A percentile compares a stretch with the other conserved stretches of the same genome.
phyloP scores from a whole-genome alignment of 2,888 invertebrate genomes.

The Lamellibrachia columna region DNA sequence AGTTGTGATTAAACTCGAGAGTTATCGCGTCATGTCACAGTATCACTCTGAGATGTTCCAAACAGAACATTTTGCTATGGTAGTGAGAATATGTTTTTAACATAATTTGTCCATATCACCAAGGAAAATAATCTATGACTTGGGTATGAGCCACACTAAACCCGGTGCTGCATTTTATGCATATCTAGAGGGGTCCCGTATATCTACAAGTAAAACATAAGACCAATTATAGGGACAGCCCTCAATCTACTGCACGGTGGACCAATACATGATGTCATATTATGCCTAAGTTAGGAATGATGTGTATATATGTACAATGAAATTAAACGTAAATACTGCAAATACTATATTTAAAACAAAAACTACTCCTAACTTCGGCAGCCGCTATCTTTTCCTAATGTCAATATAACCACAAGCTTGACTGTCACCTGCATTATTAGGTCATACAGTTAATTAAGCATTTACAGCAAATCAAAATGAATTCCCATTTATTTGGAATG shows the following conservation, averaged over 20 bases:
- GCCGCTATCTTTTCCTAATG: background rate
- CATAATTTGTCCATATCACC: background rate
- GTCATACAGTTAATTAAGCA: background rate
- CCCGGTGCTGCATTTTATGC: background rate
- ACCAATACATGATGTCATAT: background rate
- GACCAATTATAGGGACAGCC: background rate
- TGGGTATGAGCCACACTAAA: background rate
- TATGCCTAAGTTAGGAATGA: too few relatives aligned
- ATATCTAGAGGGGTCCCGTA: background rate
- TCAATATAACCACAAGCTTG: background rate
- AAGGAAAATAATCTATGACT: background rate
- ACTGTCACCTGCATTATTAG: background rate
- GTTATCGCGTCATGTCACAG: background rate
- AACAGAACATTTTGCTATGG: background rate
- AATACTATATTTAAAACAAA: background rate
- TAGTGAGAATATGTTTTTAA: background rate
- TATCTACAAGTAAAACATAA: background rate
- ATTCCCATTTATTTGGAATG: too few relatives aligned
- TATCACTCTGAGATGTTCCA: background rate
- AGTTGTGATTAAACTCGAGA: background rate
- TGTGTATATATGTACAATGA: background rate
- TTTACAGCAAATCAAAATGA: background rate
- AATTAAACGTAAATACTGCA: background rate
- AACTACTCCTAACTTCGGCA: background rate
- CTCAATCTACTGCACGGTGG: background rate